These are phyloP conservation scores for Eupithecia pulchellata DNA, from an alignment of 2,888 invertebrate genomes.

Conservation along the genomic window DNA sequence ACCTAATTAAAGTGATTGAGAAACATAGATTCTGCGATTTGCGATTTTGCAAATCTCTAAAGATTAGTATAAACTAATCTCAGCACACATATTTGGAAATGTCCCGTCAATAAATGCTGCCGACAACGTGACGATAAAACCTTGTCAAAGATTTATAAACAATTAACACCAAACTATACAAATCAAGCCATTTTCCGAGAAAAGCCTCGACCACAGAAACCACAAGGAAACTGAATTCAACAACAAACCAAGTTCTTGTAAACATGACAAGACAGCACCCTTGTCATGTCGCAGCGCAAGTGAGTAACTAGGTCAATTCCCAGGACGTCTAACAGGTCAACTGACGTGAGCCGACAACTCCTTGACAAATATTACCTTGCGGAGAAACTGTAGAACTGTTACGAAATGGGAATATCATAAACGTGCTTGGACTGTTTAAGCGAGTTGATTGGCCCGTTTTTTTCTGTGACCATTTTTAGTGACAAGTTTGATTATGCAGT, in stretches of 20 bases:
- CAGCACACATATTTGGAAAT: neutral
- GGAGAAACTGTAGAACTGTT: neutral
- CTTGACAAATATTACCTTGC: neutral
- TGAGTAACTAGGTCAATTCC: slow-evolving; percentile 34
- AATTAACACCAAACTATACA: neutral
- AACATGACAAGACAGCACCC: neutral
- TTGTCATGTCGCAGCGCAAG: slow-evolving; percentile 16
- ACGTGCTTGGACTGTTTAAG: neutral
- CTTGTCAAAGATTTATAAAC: neutral
- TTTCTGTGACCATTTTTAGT: neutral
- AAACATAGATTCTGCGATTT: no score
- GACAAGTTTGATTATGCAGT: neutral
- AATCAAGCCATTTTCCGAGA: neutral
- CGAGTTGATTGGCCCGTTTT: neutral
- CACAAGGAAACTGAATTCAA: slow-evolving; percentile 10
- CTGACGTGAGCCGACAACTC: neutral
- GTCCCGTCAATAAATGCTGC: neutral
- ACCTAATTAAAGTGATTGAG: no score
- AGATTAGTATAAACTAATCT: no score
- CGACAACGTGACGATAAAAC: neutral
- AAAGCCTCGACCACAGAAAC: slow-evolving; percentile 1
- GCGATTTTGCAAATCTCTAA: no score
- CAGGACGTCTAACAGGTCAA: slow-evolving; percentile 3
- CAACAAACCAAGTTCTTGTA: slow-evolving; percentile 8
- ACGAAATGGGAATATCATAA: neutral